Percentiles rank a stretch among this genome's conserved stretches.
Evolutionary conservation across 2,888 invertebrate species (phyloP).

Genomic region (Athalia circularis): DNA sequence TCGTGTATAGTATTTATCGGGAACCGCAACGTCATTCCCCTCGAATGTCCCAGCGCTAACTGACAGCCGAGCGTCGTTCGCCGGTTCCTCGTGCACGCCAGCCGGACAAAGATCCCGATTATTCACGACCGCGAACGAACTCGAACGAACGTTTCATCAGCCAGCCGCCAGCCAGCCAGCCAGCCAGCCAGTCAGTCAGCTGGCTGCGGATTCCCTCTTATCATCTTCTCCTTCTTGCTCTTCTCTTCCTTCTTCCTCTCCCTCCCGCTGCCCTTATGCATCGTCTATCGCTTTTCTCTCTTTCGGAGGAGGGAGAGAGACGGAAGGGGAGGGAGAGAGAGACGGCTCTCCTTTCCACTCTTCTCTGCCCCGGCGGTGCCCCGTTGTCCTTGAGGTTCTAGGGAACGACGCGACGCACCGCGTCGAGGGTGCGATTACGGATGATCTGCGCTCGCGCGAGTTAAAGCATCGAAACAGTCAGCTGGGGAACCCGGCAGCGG

Average conservation of each 20-base stretch:
- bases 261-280: conserved; percentile 5
- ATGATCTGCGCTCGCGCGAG: conserved; percentile 33
- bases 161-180: conserved; percentile 36
- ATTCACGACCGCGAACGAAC: conserved; percentile 60
- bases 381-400: conserved; percentile 23
- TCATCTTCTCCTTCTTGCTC: conserved; percentile 10
- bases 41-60: conserved; percentile 67
- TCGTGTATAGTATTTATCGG: conserved; percentile 51
- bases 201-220: conserved; percentile 50
- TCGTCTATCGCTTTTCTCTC: too few relatives aligned
- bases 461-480: conserved; percentile 5
- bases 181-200: conserved; percentile 58
- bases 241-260: conserved; percentile 13
- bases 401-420: neutral
- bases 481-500: conserved; percentile 39
- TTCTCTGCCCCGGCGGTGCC: neutral
- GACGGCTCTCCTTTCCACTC: neutral
- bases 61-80: conserved; percentile 63
- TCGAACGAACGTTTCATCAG: conserved; percentile 41
- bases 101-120: conserved; percentile 68
- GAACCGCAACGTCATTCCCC: conserved; percentile 61
- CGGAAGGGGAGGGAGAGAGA: too few relatives aligned
- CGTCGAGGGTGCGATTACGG: conserved; percentile 24
- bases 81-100: conserved; percentile 66
- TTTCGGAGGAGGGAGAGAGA: too few relatives aligned